Evolutionary conservation across 64 coral and sea anemone species (phyloP), one percentile per base, ranked within the genome.

Genomic region (Pocillopora verrucosa): DNA sequence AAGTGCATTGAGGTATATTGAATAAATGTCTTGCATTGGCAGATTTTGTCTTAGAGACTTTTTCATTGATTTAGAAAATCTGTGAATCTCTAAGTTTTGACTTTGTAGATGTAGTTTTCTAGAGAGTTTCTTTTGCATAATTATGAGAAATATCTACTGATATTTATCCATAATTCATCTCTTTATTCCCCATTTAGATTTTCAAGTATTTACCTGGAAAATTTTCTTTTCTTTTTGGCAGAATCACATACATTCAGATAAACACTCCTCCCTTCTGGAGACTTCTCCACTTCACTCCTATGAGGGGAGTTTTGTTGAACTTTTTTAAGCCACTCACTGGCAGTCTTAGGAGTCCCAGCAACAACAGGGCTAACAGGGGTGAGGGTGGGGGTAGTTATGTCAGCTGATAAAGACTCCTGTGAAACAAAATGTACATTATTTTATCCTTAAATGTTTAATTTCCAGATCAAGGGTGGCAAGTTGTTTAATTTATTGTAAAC

Each of bases 171-270:
- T 51, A 51, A 4, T 51, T 51, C 7, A 3, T 4, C 7, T 7
- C 7, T 51, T 51, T 51, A 63, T 63, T 63, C 61, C 11, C 3
- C 13, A 63, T 63, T 63, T 63, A 15, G 61, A 63, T 9, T 13
- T 9, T 15, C 61, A 17, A 15, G 1, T 34, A 11, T 60, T 64
- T 90, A 96, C 94, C 89, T 93, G n/a, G 82, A 74, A 65, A 92
- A 93, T 60, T 96, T 96, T 16, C 86, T 72, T 64, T 96, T 96
- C 84, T 96, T 96, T 35, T 90, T 93, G 13, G 94, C 91, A 82
- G 94, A 96, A 83, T 96, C 91, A 65, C 72, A 70, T 30, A 30
- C 30, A 19, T 65, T 84, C 62, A 84, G 67, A 19, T 17, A 13
- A 16, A n/a, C 62, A 45, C 59, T 41, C 75, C 24, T 79, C 0